Base-by-base conservation (phyloP, 1,140 invertebrate species). In the Limonius californicus region DNA sequence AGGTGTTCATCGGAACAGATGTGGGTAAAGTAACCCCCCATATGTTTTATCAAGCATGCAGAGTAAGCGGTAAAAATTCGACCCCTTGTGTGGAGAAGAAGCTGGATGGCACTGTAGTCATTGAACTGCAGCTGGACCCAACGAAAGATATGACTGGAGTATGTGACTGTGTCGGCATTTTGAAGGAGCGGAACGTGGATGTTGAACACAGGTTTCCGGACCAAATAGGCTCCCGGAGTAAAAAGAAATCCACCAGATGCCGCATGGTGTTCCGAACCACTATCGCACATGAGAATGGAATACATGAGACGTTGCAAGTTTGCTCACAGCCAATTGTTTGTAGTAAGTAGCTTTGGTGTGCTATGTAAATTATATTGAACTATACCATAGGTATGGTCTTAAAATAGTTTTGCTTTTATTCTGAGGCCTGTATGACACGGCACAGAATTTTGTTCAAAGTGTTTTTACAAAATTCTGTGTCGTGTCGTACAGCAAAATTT, bases 111-210 rank as follows among this genome's bases (percentile, higher is more conserved):
- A 98, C 94, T 1, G 89, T 92, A 59, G 87, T 97, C 43, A 96
- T 98, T 66, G 93, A 97, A 76, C 88, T 98, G 50, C 89, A 93
- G 66, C 85, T 97, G 63, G 88, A 92, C 66, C 92, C 94, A 0
- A 79, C 88, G 9, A 92, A 90, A 74, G 91, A 96, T 64, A 97
- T 97, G 94, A 85, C 88, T 70, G 89, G 92, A 32, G 91, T 89
- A 65, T 92, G 90, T 74, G 90, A 92, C 78, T 92, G 90, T 75
- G 89, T 92, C 19, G 90, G 90, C 2, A 92, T 92, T 62, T 72
- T 90, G n/a, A 90, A 97, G 81, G 91, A 98, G 75, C 85, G 96
- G 61, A 97, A 97, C 80, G 95, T 97, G 6, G 95, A 98, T 79
- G 94, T 97, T 20, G 94, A 97, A 76, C 93, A 96, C 73, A 83